Evolutionary conservation across 2,888 invertebrate species (phyloP), one percentile per base, ranked within the genome.

Genomic region (Pyrocoelia pectoralis): DNA sequence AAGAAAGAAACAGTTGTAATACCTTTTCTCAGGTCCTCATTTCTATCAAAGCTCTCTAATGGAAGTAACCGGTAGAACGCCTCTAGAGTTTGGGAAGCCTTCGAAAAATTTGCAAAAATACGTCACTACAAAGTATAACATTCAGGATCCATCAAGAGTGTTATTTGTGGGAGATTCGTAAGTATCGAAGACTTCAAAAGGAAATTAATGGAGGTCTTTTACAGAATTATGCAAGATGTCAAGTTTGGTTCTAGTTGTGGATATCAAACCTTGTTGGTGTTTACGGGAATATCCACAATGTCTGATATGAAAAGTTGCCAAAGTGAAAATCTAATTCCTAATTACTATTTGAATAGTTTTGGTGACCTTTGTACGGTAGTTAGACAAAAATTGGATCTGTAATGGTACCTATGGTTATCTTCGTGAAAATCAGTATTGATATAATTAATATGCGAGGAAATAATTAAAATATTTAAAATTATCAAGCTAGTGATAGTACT

Each of bases 101-200:
- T 82, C 83, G 0, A 78, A 77, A 66, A 19, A 72, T 15, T 83
- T 84, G 5, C 82, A 82, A 9, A 78, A 83, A 61, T 81, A 83
- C 1, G 82, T 88, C 0, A 83, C 84, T 74, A 83, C 85, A 60
- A 80, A 84, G 41, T 86, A 88, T 54, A 84, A 86, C 0, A 83
- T 91, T 14, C 78, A 78, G 0, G 84, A 91, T 68, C 86, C 92
- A 12, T 49, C 82, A 18, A 83, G 89, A 64, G 89, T 91, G 0
- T 81, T 95, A 14, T 94, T 95, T 84, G 88, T 95, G 72, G 95
- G 95, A 40, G 95, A 95, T 77, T 89, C 91, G 87, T 91, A 77
- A 83, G 84, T 83, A 64, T 38, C 19, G 49, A 6, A 12, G 8
- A 14, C n/a, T 15, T 13, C 5, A 2, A 5, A 28, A n/a, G n/a